phyloP scores from a whole-genome alignment of 2,888 invertebrate species.

The Polyommatus icarus region DNA sequence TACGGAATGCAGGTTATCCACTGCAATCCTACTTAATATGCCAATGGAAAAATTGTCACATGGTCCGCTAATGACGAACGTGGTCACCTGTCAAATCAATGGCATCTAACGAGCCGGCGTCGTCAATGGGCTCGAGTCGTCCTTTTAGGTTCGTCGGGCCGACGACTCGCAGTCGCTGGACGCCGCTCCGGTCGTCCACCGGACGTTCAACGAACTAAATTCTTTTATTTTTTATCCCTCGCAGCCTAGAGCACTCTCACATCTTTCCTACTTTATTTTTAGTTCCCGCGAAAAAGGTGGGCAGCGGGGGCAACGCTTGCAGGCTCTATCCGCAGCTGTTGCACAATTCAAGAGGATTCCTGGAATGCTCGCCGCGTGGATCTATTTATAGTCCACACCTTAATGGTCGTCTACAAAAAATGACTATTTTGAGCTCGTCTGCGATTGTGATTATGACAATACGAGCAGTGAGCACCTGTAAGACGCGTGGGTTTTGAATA shows the following conservation, averaged over 20 bases:
- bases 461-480: not conserved
- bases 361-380: conserved; percentile 54
- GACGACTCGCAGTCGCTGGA: conserved; percentile 50
- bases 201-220: conserved; percentile 67
- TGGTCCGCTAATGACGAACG: not conserved
- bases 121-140: conserved; percentile 55
- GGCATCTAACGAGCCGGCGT: conserved; percentile 55
- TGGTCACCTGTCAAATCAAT: conserved; percentile 41
- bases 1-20: no score
- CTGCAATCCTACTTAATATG: no score
- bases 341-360: conserved; percentile 72
- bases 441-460: conserved; percentile 23
- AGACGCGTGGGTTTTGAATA: not conserved
- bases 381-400: conserved; percentile 43
- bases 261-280: conserved; percentile 74
- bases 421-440: not conserved
- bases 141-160: conserved; percentile 56
- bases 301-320: conserved; percentile 67
- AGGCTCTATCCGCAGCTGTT: conserved; percentile 77
- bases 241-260: conserved; percentile 65
- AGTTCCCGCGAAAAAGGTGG: conserved; percentile 68
- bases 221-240: conserved; percentile 63
- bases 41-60: not conserved
- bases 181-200: conserved; percentile 47
- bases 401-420: conserved; percentile 24